A percentile compares a stretch with the other conserved stretches of the same genome.
phyloP scores from a whole-genome alignment of 2,113 vertebrate genomes.

The Thamnophis sirtalis region DNA sequence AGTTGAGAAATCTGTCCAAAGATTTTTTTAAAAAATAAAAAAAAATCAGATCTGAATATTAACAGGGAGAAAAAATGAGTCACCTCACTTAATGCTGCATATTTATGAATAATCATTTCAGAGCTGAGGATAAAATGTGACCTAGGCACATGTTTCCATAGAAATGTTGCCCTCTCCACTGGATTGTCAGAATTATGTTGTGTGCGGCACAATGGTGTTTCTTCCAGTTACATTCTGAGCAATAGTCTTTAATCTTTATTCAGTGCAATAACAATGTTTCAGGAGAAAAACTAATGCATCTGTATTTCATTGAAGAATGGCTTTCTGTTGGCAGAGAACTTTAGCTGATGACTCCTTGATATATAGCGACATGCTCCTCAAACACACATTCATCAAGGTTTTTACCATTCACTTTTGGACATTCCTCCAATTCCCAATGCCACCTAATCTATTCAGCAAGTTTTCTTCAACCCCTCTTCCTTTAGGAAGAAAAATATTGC shows the following conservation, averaged over 20 bases:
- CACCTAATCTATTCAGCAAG: neutral
- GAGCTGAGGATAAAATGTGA: neutral
- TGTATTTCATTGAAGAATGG: neutral
- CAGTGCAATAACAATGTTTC: neutral
- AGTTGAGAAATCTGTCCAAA: neutral
- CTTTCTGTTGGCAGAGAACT: neutral
- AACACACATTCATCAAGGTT: neutral
- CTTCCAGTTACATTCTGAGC: neutral
- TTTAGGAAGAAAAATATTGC: neutral
- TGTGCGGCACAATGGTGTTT: neutral
- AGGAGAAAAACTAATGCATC: neutral
- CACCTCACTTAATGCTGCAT: neutral
- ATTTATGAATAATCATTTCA: neutral
- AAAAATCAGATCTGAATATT: neutral
- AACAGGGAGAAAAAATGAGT: neutral
- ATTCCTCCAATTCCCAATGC: neutral
- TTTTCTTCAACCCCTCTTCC: neutral
- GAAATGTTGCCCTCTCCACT: neutral
- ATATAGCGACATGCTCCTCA: neutral
- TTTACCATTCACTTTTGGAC: neutral
- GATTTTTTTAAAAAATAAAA: neutral
- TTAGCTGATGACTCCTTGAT: neutral
- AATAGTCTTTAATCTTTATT: neutral
- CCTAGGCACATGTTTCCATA: neutral
- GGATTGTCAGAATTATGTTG: neutral